A percentile compares a stretch with the other conserved stretches of the same genome.
Conservation (phyloP, 1,140 invertebrate genomes). For the Harlomillsia oculata region DNA sequence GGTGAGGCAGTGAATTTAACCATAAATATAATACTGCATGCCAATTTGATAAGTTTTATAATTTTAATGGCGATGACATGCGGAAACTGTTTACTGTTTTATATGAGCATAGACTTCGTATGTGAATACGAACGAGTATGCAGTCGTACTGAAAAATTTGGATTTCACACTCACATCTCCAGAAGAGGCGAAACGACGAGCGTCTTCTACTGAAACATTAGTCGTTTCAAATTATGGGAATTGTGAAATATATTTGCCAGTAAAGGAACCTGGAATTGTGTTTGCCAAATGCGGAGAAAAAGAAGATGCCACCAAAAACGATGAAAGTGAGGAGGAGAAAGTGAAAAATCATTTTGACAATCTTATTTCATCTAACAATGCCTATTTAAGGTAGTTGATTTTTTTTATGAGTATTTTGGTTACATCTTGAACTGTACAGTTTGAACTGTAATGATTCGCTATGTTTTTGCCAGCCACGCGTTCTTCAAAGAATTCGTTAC, state of each 20-base stretch:
- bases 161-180: slow-evolving; percentile 20
- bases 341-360: not conserved
- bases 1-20: slow-evolving; percentile 16
- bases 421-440: not conserved
- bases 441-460: not conserved
- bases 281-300: too few relatives aligned
- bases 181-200: not conserved
- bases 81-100: not conserved
- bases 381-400: slow-evolving; percentile 2
- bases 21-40: too few relatives aligned
- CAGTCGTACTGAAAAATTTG: slow-evolving; percentile 24
- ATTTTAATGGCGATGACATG: not conserved
- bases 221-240: slow-evolving; percentile 21
- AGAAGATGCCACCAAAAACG: too few relatives aligned
- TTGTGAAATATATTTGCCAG: slow-evolving; percentile 21
- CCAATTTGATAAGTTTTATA: not conserved
- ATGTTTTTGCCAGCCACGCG: slow-evolving; percentile 22
- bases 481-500: slow-evolving; percentile 30
- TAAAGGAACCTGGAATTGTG: not conserved
- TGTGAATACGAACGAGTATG: slow-evolving; percentile 32
- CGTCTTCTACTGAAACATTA: slow-evolving; percentile 4
- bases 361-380: slow-evolving; percentile 1
- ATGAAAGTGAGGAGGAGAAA: not conserved
- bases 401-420: not conserved
- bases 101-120: slow-evolving; percentile 21